Evolutionary conservation across 2,113 vertebrate genomes (phyloP).

Genomic region (Xenotilapia caudafasciata): DNA sequence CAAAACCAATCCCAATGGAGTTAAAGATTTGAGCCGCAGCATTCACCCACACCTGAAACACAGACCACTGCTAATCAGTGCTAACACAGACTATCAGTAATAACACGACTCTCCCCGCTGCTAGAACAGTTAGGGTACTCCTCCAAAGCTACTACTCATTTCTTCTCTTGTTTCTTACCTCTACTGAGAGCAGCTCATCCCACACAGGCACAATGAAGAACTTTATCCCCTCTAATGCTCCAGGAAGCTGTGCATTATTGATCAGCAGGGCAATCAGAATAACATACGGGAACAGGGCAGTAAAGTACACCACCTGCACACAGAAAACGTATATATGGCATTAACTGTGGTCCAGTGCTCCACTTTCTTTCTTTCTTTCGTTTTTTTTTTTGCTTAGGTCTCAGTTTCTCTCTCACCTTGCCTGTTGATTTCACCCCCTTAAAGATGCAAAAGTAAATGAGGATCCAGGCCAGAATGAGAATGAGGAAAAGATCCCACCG

Average conservation of each 20-base stretch:
- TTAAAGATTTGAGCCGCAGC: slow-evolving; percentile 77
- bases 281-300: slow-evolving; percentile 72
- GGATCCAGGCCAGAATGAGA: slow-evolving; percentile 69
- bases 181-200: slow-evolving; percentile 62
- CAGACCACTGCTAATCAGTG: neutral
- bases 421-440: slow-evolving; percentile 75
- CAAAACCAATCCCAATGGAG: slow-evolving; percentile 75
- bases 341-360: neutral
- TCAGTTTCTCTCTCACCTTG: slow-evolving; percentile 48
- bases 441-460: slow-evolving; percentile 76
- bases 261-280: slow-evolving; percentile 71
- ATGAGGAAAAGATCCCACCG: slow-evolving; percentile 71
- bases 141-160: neutral
- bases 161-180: slow-evolving; percentile 41
- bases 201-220: slow-evolving; percentile 74
- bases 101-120: neutral
- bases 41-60: slow-evolving; percentile 74
- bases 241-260: slow-evolving; percentile 73
- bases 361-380: neutral
- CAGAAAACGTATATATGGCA: neutral
- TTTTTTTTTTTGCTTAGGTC: neutral
- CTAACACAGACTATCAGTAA: neutral
- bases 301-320: slow-evolving; percentile 75
- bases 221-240: slow-evolving; percentile 63
- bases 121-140: neutral